Base-by-base conservation (phyloP, 2,113 vertebrate species). In the Alaudala cheleensis region DNA sequence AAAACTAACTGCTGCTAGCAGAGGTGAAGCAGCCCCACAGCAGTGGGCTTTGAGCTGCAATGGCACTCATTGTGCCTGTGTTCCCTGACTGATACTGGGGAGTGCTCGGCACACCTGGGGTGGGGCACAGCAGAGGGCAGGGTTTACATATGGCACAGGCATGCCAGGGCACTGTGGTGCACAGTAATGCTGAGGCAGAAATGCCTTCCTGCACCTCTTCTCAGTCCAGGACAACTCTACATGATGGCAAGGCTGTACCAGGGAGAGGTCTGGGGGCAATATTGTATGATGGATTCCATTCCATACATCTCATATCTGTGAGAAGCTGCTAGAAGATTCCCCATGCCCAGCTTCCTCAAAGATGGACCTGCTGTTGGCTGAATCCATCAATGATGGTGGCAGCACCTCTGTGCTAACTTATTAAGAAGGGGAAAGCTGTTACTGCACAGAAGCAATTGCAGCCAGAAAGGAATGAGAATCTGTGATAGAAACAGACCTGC, bases 61-160 rank as follows among this genome's bases (percentile, higher is more conserved):
- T 8, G 23, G 53, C 13, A 23, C 9, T 37, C 37, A 37, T 37
- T 37, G 5, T 8, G 4, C 19, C n/a, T n/a, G 5, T 5, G 1
- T 24, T 23, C 11, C 15, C 2, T 0, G 12, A 16, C 21, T 1
- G 11, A 2, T 19, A 5, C 2, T 10, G 7, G 44, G 1, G 11
- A 37, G 18, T 2, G 40, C 8, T 51, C 40, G 11, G 40, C 25
- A 19, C 1, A 0, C 20, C 26, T 5, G 26, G 22, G 10, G 4
- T 3, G 1, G 5, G 33, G 28, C 60, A 34, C 42, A 21, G 34
- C 25, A 37, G 9, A 24, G 37, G 12, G 16, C 23, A 22, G 34
- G n/a, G 42, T 19, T 9, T 66, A 34, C 40, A 23, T 4, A 12
- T 1, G 13, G 39, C 56, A 42, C 3, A 6, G 49, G 12, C 17